phyloP scores from a whole-genome alignment of 1,140 invertebrate species.

The Oreohelix idahoensis region DNA sequence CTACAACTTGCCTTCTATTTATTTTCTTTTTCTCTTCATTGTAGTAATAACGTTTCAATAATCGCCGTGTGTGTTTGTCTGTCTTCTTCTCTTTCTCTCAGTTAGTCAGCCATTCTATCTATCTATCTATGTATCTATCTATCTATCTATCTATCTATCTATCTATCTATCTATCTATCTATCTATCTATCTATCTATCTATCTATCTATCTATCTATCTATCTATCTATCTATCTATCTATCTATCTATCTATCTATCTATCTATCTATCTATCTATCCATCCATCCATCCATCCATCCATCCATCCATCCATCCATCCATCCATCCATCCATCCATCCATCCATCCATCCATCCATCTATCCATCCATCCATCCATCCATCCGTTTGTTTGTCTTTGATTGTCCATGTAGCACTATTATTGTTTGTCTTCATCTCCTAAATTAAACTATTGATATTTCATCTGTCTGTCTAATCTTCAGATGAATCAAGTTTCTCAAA shows the following conservation, averaged over 20 bases:
- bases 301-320: neutral
- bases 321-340: neutral
- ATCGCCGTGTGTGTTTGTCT: no score
- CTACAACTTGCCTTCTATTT: no score
- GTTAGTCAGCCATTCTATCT: neutral
- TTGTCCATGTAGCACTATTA: neutral
- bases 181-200: neutral
- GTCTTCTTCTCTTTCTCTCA: neutral
- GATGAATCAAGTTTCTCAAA: neutral
- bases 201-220: neutral
- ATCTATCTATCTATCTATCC: no score
- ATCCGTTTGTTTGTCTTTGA: no score
- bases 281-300: neutral
- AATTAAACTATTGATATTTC: neutral
- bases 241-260: neutral
- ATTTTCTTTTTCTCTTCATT: no score
- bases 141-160: neutral
- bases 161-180: neutral
- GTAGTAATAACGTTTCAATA: no score
- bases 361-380: no score
- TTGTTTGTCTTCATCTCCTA: neutral
- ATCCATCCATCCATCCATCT: no score
- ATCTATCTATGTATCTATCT: neutral
- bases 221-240: neutral
- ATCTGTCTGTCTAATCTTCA: neutral